Evolutionary conservation across 2,888 invertebrate genomes (phyloP).

Genomic region (Listrodromus nycthemerus): DNA sequence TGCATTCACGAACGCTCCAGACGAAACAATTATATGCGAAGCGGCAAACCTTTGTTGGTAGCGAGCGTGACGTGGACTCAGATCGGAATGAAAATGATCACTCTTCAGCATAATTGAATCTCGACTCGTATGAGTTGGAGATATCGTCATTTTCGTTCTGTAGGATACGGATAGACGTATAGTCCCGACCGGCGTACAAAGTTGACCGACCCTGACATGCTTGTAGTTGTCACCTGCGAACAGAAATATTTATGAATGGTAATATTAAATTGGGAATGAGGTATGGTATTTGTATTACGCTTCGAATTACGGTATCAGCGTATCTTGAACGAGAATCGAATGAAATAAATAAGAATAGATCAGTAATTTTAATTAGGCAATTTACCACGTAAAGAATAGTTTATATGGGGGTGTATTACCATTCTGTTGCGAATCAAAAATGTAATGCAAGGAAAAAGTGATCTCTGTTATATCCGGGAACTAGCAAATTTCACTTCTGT

Average conservation of each 20-base stretch:
- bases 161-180: constrained; percentile 93
- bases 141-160: constrained; percentile 96
- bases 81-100: constrained; percentile 93
- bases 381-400: no score
- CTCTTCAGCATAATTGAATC: constrained; percentile 94
- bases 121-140: constrained; percentile 90
- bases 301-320: no score
- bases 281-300: no score
- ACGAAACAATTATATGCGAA: constrained; percentile 67
- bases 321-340: no score
- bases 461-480: no score
- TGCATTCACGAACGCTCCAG: no score
- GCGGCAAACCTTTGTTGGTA: constrained; percentile 86
- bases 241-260: background rate
- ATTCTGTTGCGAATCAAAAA: no score
- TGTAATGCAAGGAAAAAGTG: no score
- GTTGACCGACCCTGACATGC: constrained; percentile 92
- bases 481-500: no score
- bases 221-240: constrained; percentile 91
- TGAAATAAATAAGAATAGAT: no score
- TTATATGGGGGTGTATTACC: no score
- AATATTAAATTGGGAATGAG: background rate
- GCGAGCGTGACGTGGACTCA: constrained; percentile 89
- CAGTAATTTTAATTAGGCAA: no score
- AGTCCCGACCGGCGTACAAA: constrained; percentile 94